phyloP scores from a whole-genome alignment of 2,797 vertebrate species.

The Sebastes trivittatus region DNA sequence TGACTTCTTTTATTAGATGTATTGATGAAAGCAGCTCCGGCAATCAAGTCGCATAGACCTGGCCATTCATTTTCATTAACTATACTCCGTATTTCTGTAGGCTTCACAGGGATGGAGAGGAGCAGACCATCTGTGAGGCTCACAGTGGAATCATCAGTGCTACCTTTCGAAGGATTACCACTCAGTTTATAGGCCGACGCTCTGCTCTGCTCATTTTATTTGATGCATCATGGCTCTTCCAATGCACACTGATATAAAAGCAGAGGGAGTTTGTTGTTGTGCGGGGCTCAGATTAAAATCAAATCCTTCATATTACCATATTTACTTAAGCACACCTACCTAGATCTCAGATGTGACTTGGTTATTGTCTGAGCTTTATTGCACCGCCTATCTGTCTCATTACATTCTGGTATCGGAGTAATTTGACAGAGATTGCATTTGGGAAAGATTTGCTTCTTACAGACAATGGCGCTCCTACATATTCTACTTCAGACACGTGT shows the following conservation, averaged over 20 bases:
- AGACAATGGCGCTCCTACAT: conserved; percentile 53
- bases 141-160: conserved; percentile 51
- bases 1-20: conserved; percentile 55
- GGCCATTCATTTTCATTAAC: conserved; percentile 77
- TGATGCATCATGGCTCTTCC: conserved; percentile 17
- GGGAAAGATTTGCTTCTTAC: conserved; percentile 38
- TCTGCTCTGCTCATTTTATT: conserved; percentile 38
- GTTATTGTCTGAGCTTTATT: conserved; percentile 68
- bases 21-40: conserved; percentile 70
- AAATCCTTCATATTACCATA: conserved; percentile 52
- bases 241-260: conserved; percentile 21
- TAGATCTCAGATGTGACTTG: conserved; percentile 47
- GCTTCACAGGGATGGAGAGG: conserved; percentile 55
- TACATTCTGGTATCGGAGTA: conserved; percentile 50
- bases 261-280: conserved; percentile 26
- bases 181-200: conserved; percentile 11
- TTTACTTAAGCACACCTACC: conserved; percentile 46
- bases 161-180: conserved; percentile 43
- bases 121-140: conserved; percentile 61
- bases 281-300: conserved; percentile 26
- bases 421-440: conserved; percentile 59
- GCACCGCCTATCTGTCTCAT: conserved; percentile 60
- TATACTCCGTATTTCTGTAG: conserved; percentile 47
- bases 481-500: conserved; percentile 48
- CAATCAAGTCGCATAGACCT: conserved; percentile 60